Base-by-base conservation (phyloP, 2,797 vertebrate species). In the Karalla daura region DNA sequence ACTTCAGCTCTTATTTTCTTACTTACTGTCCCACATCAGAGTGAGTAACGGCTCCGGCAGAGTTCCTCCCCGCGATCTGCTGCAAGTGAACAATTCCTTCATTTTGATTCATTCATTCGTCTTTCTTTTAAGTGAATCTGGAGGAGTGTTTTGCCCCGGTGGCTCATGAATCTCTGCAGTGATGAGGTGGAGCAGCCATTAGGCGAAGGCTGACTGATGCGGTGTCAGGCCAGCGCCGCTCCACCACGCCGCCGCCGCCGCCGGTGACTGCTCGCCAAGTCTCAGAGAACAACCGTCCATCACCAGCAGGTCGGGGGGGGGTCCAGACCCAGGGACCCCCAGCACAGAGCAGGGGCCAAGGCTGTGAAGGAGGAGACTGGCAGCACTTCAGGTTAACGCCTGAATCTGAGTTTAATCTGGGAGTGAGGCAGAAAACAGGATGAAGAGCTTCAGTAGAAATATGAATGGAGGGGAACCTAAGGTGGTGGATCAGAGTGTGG, bases 131-230 rank as follows among this genome's bases (percentile, higher is more conserved):
- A 24, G 18, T 44, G 36, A 74, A 59, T 60, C 40, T 47, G 62
- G 27, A 63, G 54, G 43, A 55, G 36, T 6, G 46, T 18, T 60
- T 45, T 27, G 36, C 25, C 35, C 52, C 2, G 47, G 49, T 68
- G 67, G 75, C 64, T 73, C 75, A 79, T 66, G 55, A 64, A 74
- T 70, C 61, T 70, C 13, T 30, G 36, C 63, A 49, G 65, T 41
- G 45, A 81, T 67, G 67, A 76, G 25, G 30, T 27, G 51, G 56
- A 58, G 3, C 44, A 69, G 58, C 55, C 63, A 65, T 73, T 75
- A 75, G 61, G 70, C 5, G 10, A 60, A 58, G 8, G 11, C 33
- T 85, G 58, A 78, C 20, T 32, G 35, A 85, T 74, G 41, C 25
- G 13, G 18, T 47, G 76, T 72, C 69, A 65, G 76, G 23, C 7